phyloP scores from a whole-genome alignment of 2,888 invertebrate genomes.

The Drosophila demipolita region DNA sequence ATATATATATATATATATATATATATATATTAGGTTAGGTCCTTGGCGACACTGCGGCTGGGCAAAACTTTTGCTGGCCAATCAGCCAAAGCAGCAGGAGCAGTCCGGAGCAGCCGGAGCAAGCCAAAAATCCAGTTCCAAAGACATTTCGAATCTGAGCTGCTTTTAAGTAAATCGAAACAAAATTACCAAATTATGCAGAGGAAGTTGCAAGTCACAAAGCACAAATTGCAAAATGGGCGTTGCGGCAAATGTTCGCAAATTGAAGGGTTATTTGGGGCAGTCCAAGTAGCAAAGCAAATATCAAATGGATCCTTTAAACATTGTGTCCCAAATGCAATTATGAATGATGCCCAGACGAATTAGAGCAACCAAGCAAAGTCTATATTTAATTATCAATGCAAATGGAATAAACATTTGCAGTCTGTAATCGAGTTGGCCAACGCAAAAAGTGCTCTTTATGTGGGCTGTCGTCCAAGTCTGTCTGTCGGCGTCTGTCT shows the following conservation, averaged over 20 bases:
- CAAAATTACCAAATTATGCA: constrained; percentile 63
- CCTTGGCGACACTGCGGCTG: constrained; percentile 59
- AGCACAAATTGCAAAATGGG: constrained; percentile 45
- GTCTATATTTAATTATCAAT: constrained; percentile 70
- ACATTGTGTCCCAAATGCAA: constrained; percentile 61
- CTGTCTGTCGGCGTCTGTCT: neutral
- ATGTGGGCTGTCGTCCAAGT: neutral
- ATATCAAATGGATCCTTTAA: constrained; percentile 28
- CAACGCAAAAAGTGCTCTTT: constrained; percentile 23
- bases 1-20: neutral
- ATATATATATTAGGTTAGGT: constrained; percentile 21
- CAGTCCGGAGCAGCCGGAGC: neutral
- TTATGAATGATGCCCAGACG: constrained; percentile 44
- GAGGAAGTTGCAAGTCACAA: constrained; percentile 19
- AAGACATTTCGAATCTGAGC: constrained; percentile 24
- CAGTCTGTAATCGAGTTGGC: constrained; percentile 63
- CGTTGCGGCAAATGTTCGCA: constrained; percentile 61
- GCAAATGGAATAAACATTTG: constrained; percentile 76
- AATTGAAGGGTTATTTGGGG: constrained; percentile 49
- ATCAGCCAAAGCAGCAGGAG: constrained; percentile 50
- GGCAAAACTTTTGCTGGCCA: constrained; percentile 68
- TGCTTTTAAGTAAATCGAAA: constrained; percentile 53
- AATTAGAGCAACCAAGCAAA: constrained; percentile 18
- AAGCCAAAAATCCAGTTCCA: constrained; percentile 6
- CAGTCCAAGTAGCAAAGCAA: constrained; percentile 25